These are phyloP conservation scores for Temnothorax unifasciatus DNA, from an alignment of 2,888 invertebrate genomes.

Conservation along the genomic window DNA sequence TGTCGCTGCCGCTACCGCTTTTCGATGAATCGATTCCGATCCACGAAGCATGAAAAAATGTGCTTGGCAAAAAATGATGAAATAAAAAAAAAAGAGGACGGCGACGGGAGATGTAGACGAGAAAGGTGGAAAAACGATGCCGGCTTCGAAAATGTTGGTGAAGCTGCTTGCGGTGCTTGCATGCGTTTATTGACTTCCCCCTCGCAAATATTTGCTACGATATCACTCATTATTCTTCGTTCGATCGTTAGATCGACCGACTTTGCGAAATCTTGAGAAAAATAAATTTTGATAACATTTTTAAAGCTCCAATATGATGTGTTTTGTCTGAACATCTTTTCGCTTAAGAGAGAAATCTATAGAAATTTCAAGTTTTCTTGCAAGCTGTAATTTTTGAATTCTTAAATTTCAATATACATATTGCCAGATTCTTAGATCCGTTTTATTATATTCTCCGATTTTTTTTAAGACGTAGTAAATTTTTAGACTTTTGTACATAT, in stretches of 20 bases:
- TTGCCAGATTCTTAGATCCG: no score
- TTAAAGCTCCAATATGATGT: not conserved
- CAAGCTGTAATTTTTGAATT: not conserved
- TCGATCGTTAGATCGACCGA: not conserved
- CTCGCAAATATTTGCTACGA: constrained; percentile 45
- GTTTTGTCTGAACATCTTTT: constrained; percentile 3
- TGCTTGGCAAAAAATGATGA: constrained; percentile 40
- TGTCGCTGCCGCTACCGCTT: constrained; percentile 31
- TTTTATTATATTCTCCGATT: not conserved
- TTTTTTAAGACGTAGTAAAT: not conserved
- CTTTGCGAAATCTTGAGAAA: constrained; percentile 15
- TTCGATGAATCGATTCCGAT: constrained; percentile 62
- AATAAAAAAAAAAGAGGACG: constrained; percentile 39
- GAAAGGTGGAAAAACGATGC: constrained; percentile 31
- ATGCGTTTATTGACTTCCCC: constrained; percentile 36
- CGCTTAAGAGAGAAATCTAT: not conserved
- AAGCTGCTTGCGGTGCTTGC: constrained; percentile 22
- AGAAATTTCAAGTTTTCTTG: not conserved
- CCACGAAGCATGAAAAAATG: constrained; percentile 62
- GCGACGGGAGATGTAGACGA: constrained; percentile 7
- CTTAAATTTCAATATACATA: not conserved
- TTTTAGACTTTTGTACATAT: not conserved
- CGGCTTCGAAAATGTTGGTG: constrained; percentile 54
- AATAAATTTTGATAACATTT: constrained; percentile 6
- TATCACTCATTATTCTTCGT: constrained; percentile 28